Percentiles rank a stretch among this genome's conserved stretches.
These are phyloP conservation scores for Aphelinus certus DNA, from an alignment of 1,140 invertebrate genomes.

Conservation along the genomic window DNA sequence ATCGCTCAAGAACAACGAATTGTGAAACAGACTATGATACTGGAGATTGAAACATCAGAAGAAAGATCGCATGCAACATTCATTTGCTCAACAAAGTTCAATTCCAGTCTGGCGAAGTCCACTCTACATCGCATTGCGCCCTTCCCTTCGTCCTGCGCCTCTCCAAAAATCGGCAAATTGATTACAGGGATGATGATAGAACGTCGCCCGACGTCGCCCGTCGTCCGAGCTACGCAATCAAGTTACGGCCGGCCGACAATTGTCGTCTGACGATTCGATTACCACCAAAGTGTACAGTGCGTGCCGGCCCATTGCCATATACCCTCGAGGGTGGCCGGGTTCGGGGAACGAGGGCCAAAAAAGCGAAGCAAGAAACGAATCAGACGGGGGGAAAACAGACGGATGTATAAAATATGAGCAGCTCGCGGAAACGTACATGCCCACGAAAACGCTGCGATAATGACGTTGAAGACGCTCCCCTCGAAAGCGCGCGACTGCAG, in stretches of 20 bases:
- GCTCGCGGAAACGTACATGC: not conserved
- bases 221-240: slow-evolving; percentile 8
- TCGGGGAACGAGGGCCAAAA: not conserved
- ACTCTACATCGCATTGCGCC: not conserved
- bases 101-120: too few relatives aligned
- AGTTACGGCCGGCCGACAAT: not conserved
- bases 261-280: slow-evolving; percentile 23
- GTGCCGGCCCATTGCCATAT: not conserved
- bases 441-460: slow-evolving; percentile 33
- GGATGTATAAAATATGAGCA: slow-evolving; percentile 42
- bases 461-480: not conserved
- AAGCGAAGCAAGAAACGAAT: slow-evolving; percentile 11
- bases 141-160: too few relatives aligned
- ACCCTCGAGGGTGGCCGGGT: not conserved
- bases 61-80: too few relatives aligned
- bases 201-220: too few relatives aligned
- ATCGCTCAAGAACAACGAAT: too few relatives aligned
- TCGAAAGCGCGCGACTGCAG: too few relatives aligned
- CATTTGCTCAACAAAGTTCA: too few relatives aligned
- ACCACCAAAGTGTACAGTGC: not conserved
- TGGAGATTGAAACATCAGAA: too few relatives aligned
- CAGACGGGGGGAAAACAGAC: slow-evolving; percentile 2
- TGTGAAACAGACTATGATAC: too few relatives aligned
- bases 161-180: too few relatives aligned
- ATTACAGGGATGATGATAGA: too few relatives aligned